Evolutionary conservation across 2,113 vertebrate species (phyloP).

Genomic region (Petromus typicus): DNA sequence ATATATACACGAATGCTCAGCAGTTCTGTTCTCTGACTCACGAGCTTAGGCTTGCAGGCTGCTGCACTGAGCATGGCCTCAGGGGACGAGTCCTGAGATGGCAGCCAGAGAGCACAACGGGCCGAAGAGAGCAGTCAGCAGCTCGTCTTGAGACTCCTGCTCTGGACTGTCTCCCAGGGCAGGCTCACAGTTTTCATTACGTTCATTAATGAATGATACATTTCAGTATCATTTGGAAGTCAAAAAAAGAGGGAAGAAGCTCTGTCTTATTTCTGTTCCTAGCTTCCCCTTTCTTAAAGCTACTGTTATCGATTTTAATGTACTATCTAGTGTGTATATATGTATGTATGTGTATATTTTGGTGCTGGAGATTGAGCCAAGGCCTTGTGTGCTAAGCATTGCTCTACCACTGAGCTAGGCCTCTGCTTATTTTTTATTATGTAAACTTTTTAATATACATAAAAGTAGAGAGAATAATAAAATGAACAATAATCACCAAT

Average conservation of each 20-base stretch:
- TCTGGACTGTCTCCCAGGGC: not conserved
- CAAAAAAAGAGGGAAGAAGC: not conserved
- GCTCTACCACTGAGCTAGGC: not conserved
- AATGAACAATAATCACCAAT: not conserved
- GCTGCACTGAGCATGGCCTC: conserved; percentile 63
- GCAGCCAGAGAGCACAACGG: not conserved
- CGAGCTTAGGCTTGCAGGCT: conserved; percentile 5
- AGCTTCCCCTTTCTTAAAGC: not conserved
- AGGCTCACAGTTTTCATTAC: not conserved
- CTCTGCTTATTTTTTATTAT: not conserved
- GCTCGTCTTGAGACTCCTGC: not conserved
- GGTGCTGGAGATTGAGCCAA: not conserved
- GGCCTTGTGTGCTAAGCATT: not conserved
- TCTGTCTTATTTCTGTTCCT: not conserved
- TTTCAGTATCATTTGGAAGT: not conserved
- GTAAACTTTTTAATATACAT: not conserved
- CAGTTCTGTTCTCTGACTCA: conserved; percentile 58
- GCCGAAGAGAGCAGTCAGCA: not conserved
- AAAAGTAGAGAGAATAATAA: not conserved
- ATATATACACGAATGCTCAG: not conserved
- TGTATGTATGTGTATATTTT: not conserved
- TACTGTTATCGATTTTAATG: not conserved
- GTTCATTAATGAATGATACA: not conserved
- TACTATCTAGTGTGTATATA: not conserved
- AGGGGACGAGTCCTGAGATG: conserved; percentile 22